Conservation (phyloP, 2,797 vertebrate species). For the Ceryle rudis region DNA sequence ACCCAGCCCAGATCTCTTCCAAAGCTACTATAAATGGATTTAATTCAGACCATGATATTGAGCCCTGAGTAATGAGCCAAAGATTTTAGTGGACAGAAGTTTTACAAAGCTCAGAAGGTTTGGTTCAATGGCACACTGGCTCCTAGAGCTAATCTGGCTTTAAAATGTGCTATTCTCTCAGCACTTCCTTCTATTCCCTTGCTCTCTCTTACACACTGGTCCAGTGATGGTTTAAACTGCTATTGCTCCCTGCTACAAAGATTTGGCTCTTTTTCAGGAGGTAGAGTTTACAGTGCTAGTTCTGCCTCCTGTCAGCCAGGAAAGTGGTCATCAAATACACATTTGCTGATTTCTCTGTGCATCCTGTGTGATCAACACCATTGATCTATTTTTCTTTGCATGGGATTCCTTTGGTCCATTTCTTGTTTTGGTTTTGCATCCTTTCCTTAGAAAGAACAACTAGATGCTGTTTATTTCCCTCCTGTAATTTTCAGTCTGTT, state of each 20-base stretch:
- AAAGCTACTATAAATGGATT: constrained; percentile 45
- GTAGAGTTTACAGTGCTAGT: neutral
- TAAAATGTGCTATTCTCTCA: neutral
- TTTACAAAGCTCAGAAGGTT: neutral
- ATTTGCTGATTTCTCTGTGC: neutral
- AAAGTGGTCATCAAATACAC: neutral
- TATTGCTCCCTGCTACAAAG: neutral
- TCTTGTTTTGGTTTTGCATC: neutral
- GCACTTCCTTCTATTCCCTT: neutral
- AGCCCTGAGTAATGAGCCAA: neutral
- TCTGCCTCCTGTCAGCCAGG: neutral
- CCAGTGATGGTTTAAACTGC: neutral
- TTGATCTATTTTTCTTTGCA: neutral
- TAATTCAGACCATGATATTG: neutral
- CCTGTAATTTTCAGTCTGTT: neutral
- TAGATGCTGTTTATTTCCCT: neutral
- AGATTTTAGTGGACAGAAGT: neutral
- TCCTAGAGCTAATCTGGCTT: neutral
- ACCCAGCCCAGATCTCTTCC: neutral
- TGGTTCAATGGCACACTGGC: neutral
- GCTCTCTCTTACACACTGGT: neutral
- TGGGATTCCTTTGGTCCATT: neutral
- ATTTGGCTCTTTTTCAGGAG: neutral
- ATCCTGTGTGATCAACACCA: neutral
- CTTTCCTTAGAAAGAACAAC: neutral